Evolutionary conservation across 1,140 invertebrate genomes (phyloP).

Genomic region (Geopemphigus sp.): DNA sequence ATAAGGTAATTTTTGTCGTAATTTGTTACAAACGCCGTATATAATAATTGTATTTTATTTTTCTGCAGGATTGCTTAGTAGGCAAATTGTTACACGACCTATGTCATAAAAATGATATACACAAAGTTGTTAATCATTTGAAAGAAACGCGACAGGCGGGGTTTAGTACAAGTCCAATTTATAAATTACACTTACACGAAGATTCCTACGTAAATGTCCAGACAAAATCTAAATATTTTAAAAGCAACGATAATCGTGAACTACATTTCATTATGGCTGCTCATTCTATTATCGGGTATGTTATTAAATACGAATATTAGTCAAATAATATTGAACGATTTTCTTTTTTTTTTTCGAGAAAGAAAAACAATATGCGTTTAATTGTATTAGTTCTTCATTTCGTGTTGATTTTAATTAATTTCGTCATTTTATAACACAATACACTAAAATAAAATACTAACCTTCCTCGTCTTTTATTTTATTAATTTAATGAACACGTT

Average conservation of each 20-base stretch:
- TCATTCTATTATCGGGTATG: constrained; percentile 76
- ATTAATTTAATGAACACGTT: not conserved
- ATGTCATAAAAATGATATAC: constrained; percentile 72
- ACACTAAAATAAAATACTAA: not conserved
- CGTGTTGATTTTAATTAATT: not conserved
- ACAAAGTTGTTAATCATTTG: constrained; percentile 70
- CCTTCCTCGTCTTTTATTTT: not conserved
- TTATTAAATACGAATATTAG: constrained; percentile 34
- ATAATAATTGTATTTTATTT: too few species aligned
- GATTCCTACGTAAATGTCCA: constrained; percentile 80
- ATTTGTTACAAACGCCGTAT: not conserved
- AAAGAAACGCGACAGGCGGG: constrained; percentile 70
- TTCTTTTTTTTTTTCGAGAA: too few species aligned
- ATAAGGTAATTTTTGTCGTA: constrained; percentile 60
- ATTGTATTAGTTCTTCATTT: too few species aligned
- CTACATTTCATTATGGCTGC: constrained; percentile 88
- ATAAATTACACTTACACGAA: constrained; percentile 71
- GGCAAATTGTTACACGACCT: constrained; percentile 72
- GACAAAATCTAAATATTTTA: constrained; percentile 84
- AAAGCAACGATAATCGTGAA: constrained; percentile 63
- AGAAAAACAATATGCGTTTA: too few species aligned
- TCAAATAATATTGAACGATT: too few species aligned
- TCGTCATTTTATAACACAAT: not conserved
- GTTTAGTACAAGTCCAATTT: constrained; percentile 70
- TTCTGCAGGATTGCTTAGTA: constrained; percentile 61